Evolutionary conservation across 2,113 vertebrate genomes (phyloP), one percentile per base, ranked within the genome.

Genomic region (Archocentrus centrarchus): DNA sequence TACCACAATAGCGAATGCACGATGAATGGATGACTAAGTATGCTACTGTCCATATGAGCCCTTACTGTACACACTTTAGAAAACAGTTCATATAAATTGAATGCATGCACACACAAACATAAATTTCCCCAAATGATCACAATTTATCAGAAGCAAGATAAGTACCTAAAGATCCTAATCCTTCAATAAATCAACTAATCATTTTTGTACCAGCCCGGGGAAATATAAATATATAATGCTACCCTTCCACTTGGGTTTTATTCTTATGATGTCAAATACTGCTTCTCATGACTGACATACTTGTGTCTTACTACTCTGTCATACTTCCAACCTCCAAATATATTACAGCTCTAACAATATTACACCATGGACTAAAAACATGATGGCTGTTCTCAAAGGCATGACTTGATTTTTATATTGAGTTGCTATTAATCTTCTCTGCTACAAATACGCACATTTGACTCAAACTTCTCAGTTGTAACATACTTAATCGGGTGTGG

Each of bases 401-500:
- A 50, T 68, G 27, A 68, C 41, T 47, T 68, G 1, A 18, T 27
- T 68, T 68, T 50, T 27, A 2, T 30, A 55, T 35, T n/a, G 27
- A 35, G 68, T n/a, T 55, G 7, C 5, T 35, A 73, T 55, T 1
- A 11, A 73, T 32, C 20, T 22, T 22, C 20, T 22, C 47, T 53
- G 68, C 47, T 55, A 55, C 32, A 55, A 30, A 82, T 30, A 53
- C 37, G 2, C 37, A 39, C 58, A 86, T 80, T 85, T 76, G 32
- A 55, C 47, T 57, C 13, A 64, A 41, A 39, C 24, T 39, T 47
- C 24, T 80, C 32, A 79, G 79, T 47, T 58, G 58, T 77, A 63
- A 59, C 15, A 81, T 10, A 32, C 59, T 73, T 81, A 85, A 90
- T 79, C 84, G 63, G 78, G 60, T 79, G 81, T 70, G 35, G 8